These are phyloP conservation scores for Sphaerodactylus townsendi DNA, from an alignment of 2,113 vertebrate genomes.

Conservation along the genomic window DNA sequence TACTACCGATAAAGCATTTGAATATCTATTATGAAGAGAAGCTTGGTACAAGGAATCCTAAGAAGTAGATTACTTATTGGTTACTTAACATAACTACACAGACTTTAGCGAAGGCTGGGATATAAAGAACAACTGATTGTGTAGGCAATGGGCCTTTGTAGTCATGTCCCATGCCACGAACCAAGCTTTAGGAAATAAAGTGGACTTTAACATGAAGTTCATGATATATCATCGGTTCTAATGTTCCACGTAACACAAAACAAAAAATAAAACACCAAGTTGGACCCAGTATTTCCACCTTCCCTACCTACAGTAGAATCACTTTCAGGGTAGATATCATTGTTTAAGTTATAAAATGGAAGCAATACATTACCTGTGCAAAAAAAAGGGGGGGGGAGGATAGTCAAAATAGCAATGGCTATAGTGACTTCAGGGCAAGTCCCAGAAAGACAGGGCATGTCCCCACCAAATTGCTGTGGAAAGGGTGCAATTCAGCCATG, in stretches of 20 bases:
- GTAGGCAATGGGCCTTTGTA: background rate
- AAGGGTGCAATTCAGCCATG: background rate
- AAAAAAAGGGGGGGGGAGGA: too few relatives aligned
- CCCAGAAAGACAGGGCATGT: background rate
- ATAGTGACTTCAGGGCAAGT: background rate
- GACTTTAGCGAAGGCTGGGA: background rate
- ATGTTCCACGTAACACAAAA: background rate
- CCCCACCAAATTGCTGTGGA: background rate
- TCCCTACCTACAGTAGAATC: background rate
- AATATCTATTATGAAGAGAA: background rate
- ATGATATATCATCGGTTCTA: background rate
- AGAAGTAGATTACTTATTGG: background rate
- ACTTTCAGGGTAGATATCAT: background rate
- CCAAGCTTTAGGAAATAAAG: background rate
- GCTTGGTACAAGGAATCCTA: background rate
- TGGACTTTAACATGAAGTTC: background rate
- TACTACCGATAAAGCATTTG: background rate
- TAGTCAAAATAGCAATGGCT: background rate
- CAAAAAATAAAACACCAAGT: background rate
- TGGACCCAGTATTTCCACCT: background rate
- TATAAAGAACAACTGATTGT: background rate
- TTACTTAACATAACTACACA: background rate
- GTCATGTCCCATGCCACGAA: background rate
- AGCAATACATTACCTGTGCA: background rate
- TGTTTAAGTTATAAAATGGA: background rate